Evolutionary conservation across 2,113 vertebrate species (phyloP).

Genomic region (Paratilapia polleni): DNA sequence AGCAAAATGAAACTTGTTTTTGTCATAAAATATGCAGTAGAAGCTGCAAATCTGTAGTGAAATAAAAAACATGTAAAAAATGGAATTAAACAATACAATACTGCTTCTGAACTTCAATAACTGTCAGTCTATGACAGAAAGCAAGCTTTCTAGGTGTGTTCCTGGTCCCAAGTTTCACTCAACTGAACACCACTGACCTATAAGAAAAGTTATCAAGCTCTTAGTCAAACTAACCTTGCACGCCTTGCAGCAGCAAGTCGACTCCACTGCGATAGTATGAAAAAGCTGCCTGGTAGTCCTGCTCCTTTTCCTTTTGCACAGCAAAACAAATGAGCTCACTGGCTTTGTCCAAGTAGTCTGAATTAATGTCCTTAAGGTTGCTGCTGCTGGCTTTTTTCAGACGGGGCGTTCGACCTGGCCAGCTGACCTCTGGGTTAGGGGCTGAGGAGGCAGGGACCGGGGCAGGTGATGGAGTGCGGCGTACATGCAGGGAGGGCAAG

Average conservation of each 20-base stretch:
- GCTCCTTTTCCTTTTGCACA: slow-evolving; percentile 90
- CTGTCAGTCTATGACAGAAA: not conserved
- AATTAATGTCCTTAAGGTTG: slow-evolving; percentile 69
- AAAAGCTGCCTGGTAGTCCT: slow-evolving; percentile 91
- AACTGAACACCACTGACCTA: not conserved
- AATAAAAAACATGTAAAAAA: not conserved
- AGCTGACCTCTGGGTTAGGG: slow-evolving; percentile 81
- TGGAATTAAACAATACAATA: not conserved
- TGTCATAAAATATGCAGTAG: no score
- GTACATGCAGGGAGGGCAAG: slow-evolving; percentile 61
- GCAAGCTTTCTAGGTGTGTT: not conserved
- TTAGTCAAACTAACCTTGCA: slow-evolving; percentile 87
- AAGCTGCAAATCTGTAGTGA: not conserved
- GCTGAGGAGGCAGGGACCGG: slow-evolving; percentile 69
- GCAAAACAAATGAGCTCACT: slow-evolving; percentile 91
- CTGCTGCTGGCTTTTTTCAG: slow-evolving; percentile 73
- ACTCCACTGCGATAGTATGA: slow-evolving; percentile 91
- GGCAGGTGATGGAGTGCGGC: slow-evolving; percentile 54
- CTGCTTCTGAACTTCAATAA: not conserved
- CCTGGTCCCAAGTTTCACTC: not conserved
- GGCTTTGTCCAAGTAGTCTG: slow-evolving; percentile 92
- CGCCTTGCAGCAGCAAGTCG: slow-evolving; percentile 94
- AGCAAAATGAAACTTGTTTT: no score
- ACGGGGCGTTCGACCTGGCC: slow-evolving; percentile 73
- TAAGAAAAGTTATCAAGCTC: not conserved